Base-by-base conservation (phyloP, 2,888 invertebrate species). In the Polymixis lichenea region DNA sequence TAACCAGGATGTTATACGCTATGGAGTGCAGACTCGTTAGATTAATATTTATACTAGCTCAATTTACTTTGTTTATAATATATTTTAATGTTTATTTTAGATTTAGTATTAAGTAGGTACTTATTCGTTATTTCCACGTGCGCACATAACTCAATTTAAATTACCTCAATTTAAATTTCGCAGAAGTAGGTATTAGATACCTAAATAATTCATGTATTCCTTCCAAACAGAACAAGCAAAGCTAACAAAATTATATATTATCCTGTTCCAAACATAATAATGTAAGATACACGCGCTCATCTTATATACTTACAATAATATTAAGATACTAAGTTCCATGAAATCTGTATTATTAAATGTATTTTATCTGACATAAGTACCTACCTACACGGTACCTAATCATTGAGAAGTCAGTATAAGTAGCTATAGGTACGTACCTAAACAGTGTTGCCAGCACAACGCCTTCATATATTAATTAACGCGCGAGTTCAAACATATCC, bases 401-500 rank as follows among this genome's bases (percentile, higher is more conserved):
- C 58, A 19, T 58, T 46, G 17, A 22, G 43, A 78, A 66, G 62
- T 64, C 79, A 28, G 49, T 46, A 78, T n/a, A 65, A 56, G 32
- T 70, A 55, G 28, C 11, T 60, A 51, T 51, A 51, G 51, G 51
- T 51, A 17, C 49, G 55, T 49, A 68, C 28, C 67, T 17, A 58
- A 22, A 13, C 66, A 75, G 85, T 75, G 67, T 75, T 84, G 68
- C 72, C 70, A 83, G 82, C 83, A 82, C 81, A 82, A 72, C 71
- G 71, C 65, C 77, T 79, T 88, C 87, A 85, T 87, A 87, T 88
- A 88, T 88, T 88, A 88, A 88, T 88, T 88, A 88, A 85, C 84
- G 83, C 75, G 38, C 53, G 64, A 88, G 78, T 89, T 84, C 84
- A 83, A 78, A 88, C 86, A 87, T 81, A 87, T 85, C 86, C 87